Evolutionary conservation across 2,888 invertebrate species (phyloP), one percentile per base, ranked within the genome.

Genomic region (Apantesis nais): DNA sequence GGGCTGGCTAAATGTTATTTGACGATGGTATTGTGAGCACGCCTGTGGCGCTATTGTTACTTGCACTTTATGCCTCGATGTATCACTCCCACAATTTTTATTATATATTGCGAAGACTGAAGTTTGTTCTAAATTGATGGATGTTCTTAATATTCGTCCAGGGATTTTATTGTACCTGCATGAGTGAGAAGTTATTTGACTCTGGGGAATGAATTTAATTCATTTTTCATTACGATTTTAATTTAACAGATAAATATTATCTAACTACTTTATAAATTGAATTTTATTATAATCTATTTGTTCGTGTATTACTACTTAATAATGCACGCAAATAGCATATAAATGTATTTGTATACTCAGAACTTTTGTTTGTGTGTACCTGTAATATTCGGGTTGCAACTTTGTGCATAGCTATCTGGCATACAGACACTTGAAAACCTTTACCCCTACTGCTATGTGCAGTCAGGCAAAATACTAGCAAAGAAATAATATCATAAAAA

Each of bases 1-100:
- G 93, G 94, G 93, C 90, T 89, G 92, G 92, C 92, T 94, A 94
- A 94, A 94, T 92, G 94, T 93, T 94, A 94, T 94, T 94, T 94
- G 93, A 95, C 93, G 93, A 94, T 88, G 88, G 89, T 86, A 91
- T 92, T 92, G 93, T 93, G 87, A 90, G 93, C 89, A 88, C 93
- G 89, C 93, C 94, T 86, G 94, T 86, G 78, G 94, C n/a, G 94
- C 88, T 83, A 83, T 95, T 94, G 92, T 93, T 66, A 52, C 39
- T 37, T 52, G 69, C 39, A 84, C 86, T 88, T 89, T 92, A 87
- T 91, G 82, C 86, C 78, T 79, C 82, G 86, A 88, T 89, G 89
- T 92, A 94, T 95, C 95, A 95, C 95, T 93, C 94, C 94, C 92
- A 94, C 92, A 89, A 90, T 90, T 93, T n/a, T 92, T 88, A 90